A percentile compares a stretch with the other conserved stretches of the same genome.
phyloP scores from a whole-genome alignment of 53 echinoderm and acorn worm genomes.

The Echinometra lucunter region DNA sequence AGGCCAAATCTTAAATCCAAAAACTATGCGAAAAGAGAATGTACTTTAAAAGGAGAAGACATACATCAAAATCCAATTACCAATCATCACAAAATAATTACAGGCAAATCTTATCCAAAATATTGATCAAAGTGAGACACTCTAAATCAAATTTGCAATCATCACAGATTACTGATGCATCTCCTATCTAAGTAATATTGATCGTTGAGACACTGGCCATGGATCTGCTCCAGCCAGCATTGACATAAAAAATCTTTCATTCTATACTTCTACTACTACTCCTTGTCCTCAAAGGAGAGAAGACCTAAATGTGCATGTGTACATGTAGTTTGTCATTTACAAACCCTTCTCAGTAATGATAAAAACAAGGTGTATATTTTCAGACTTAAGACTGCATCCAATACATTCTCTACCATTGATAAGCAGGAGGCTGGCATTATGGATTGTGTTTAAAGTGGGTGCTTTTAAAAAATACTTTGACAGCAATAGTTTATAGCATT shows the following conservation, averaged over 20 bases:
- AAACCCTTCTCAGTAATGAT: too few relatives aligned
- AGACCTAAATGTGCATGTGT: too few relatives aligned
- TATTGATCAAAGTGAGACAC: neutral
- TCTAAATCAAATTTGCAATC: neutral
- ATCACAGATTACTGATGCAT: neutral
- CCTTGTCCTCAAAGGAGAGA: neutral
- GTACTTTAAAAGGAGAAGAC: too few relatives aligned
- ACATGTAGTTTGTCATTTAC: too few relatives aligned
- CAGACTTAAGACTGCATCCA: too few relatives aligned
- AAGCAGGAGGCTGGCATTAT: too few relatives aligned
- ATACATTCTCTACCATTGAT: too few relatives aligned
- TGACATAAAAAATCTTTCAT: neutral
- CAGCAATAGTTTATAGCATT: too few relatives aligned
- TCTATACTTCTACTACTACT: neutral
- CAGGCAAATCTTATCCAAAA: neutral
- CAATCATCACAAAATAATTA: constrained; percentile 4
- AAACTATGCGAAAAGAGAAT: neutral
- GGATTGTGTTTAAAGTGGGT: too few relatives aligned
- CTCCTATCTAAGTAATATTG: neutral
- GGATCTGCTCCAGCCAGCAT: neutral
- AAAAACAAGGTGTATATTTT: too few relatives aligned
- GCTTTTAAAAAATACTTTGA: too few relatives aligned
- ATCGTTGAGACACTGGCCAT: neutral
- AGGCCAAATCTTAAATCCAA: neutral
- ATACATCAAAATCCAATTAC: neutral